These are phyloP conservation scores for Hybognathus amarus DNA, from an alignment of 2,797 vertebrate genomes.

Conservation along the genomic window DNA sequence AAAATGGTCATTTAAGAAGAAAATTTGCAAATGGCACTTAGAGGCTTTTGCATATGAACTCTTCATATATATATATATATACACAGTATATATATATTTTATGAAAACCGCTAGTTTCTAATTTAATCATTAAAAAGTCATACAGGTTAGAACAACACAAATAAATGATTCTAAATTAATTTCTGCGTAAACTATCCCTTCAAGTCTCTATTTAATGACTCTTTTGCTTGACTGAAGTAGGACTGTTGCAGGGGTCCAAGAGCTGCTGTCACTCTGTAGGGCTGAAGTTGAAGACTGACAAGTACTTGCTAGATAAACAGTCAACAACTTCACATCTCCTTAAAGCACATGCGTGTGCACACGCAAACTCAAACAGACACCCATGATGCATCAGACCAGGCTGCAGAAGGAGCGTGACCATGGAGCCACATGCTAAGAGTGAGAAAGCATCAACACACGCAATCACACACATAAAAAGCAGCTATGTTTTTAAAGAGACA, in stretches of 20 bases:
- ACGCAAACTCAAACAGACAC: conserved; percentile 34
- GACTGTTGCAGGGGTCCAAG: background rate
- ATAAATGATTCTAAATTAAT: background rate
- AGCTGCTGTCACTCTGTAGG: conserved; percentile 5
- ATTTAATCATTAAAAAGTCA: background rate
- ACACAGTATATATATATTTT: too few species aligned
- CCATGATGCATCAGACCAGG: conserved; percentile 25
- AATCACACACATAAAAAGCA: conserved; percentile 31
- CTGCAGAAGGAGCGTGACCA: conserved; percentile 14
- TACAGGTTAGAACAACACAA: conserved; percentile 3
- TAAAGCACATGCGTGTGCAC: conserved; percentile 38
- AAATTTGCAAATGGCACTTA: too few species aligned
- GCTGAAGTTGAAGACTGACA: conserved; percentile 2
- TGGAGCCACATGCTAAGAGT: conserved; percentile 36
- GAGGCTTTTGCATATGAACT: too few species aligned
- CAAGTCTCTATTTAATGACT: background rate
- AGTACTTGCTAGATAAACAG: background rate
- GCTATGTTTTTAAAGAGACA: conserved; percentile 45
- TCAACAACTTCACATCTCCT: conserved; percentile 7
- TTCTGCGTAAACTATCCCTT: background rate
- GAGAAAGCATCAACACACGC: conserved; percentile 32
- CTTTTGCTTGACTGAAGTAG: background rate
- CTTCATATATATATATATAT: too few species aligned
- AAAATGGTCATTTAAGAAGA: too few species aligned
- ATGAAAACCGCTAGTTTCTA: background rate